A percentile compares a stretch with the other conserved stretches of the same genome.
These are phyloP conservation scores for Lithosia quadra DNA, from an alignment of 2,888 invertebrate species.

Conservation along the genomic window DNA sequence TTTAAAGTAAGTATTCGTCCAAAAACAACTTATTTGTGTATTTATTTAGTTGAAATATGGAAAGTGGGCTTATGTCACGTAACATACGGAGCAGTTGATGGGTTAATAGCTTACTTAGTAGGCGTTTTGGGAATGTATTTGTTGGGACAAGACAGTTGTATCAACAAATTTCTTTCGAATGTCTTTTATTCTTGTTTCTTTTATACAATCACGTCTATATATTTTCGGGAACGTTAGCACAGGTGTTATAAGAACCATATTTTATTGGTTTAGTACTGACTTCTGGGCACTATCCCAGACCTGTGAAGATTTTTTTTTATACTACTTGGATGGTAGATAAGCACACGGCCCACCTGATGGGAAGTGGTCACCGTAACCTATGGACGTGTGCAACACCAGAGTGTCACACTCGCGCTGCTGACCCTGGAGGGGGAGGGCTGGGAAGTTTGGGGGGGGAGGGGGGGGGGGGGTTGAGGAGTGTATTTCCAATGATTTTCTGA, in stretches of 20 bases:
- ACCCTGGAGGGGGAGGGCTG: too few species aligned
- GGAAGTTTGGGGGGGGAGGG: too few species aligned
- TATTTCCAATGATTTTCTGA: too few species aligned
- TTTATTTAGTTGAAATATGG: slow-evolving; percentile 18
- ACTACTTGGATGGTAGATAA: too few species aligned
- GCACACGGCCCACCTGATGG: too few species aligned
- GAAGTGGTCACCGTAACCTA: too few species aligned
- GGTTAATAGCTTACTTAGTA: slow-evolving; percentile 9
- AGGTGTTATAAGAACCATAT: background rate
- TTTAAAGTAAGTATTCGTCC: slow-evolving; percentile 14
- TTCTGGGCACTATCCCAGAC: background rate
- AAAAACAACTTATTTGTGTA: slow-evolving; percentile 20
- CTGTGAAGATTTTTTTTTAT: too few species aligned
- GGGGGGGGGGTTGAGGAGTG: too few species aligned
- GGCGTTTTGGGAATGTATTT: background rate
- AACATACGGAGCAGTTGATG: background rate
- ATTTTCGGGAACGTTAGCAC: background rate
- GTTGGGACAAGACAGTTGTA: background rate
- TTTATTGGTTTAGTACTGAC: background rate
- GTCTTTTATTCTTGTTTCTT: background rate
- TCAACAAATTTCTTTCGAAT: background rate
- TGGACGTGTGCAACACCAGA: too few species aligned
- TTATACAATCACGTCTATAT: background rate
- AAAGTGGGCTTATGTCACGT: slow-evolving; percentile 3
- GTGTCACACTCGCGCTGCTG: too few species aligned